A percentile compares a stretch with the other conserved stretches of the same genome.
phyloP scores from a whole-genome alignment of 2,113 vertebrate species.

The Psammodynastes pulverulentus region DNA sequence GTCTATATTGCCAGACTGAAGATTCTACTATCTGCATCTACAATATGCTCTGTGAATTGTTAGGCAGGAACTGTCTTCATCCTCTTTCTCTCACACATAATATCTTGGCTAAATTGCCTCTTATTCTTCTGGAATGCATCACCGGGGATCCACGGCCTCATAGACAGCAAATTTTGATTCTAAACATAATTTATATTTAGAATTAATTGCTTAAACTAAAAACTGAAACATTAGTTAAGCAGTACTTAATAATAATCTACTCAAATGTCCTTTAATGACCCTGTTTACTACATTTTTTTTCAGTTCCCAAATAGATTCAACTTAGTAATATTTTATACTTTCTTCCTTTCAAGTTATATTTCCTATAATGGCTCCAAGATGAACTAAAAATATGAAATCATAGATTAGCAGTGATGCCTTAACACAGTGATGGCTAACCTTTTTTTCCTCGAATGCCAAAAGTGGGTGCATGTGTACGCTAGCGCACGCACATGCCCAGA shows the following conservation, averaged over 20 bases:
- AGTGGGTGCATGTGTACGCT: no score
- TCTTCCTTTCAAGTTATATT: not conserved
- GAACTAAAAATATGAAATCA: not conserved
- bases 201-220: not conserved
- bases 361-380: not conserved
- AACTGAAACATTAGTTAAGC: not conserved
- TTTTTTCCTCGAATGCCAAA: no score
- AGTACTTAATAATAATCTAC: not conserved
- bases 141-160: not conserved
- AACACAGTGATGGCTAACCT: no score
- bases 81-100: not conserved
- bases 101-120: not conserved
- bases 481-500: no score
- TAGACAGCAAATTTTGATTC: not conserved
- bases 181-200: not conserved
- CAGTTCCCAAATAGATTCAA: not conserved
- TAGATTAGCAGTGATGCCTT: not conserved
- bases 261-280: not conserved
- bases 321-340: not conserved
- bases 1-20: not conserved
- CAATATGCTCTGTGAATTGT: not conserved
- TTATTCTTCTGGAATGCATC: not conserved
- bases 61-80: not conserved
- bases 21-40: not conserved
- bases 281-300: not conserved